Evolutionary conservation across 2,888 invertebrate species (phyloP).

Genomic region (Diaperis boleti): DNA sequence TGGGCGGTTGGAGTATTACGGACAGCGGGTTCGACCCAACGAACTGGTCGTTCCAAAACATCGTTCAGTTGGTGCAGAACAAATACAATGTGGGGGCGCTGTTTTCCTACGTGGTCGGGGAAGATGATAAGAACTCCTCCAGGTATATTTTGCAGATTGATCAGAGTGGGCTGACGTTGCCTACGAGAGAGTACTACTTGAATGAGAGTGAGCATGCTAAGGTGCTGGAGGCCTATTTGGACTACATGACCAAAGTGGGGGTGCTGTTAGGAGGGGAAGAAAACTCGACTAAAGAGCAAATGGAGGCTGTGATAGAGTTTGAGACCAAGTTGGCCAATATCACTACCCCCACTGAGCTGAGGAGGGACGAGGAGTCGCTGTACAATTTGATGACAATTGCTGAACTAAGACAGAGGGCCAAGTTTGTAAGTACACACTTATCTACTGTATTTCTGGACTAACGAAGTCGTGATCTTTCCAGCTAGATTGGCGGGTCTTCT

Average conservation of each 20-base stretch:
- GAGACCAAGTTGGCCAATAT: slow-evolving; percentile 91
- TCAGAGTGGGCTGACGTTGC: slow-evolving; percentile 90
- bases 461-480: too few species aligned
- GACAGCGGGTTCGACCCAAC: slow-evolving; percentile 71
- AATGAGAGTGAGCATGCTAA: slow-evolving; percentile 91
- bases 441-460: too few species aligned
- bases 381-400: slow-evolving; percentile 87
- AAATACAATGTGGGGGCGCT: slow-evolving; percentile 75
- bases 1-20: slow-evolving; percentile 92
- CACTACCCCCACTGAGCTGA: slow-evolving; percentile 86
- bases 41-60: slow-evolving; percentile 81
- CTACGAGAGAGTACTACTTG: slow-evolving; percentile 91
- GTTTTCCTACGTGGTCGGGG: slow-evolving; percentile 92
- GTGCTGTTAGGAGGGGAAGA: slow-evolving; percentile 85
- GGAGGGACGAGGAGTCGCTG: slow-evolving; percentile 90
- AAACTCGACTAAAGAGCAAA: slow-evolving; percentile 76
- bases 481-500: slow-evolving; percentile 88
- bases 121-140: slow-evolving; percentile 92
- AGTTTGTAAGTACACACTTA: slow-evolving; percentile 72
- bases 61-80: slow-evolving; percentile 84
- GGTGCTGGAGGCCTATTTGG: slow-evolving; percentile 87
- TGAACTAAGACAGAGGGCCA: slow-evolving; percentile 81
- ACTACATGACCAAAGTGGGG: slow-evolving; percentile 91
- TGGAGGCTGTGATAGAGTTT: slow-evolving; percentile 84
- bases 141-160: slow-evolving; percentile 92